Base-by-base conservation (phyloP, 2,888 invertebrate species). In the Eumerus sabulonum region DNA sequence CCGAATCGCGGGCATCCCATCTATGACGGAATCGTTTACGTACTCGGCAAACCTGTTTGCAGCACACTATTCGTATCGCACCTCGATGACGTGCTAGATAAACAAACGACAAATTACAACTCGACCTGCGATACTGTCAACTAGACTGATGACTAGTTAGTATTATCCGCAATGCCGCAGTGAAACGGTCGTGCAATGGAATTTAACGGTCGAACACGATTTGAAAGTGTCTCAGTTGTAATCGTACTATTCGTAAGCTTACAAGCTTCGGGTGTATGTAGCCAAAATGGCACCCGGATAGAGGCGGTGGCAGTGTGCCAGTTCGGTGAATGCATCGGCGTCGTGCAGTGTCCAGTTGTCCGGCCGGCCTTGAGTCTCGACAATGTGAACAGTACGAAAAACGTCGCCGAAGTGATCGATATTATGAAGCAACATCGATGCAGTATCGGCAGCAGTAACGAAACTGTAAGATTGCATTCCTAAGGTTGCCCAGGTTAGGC, bases 11-110 rank as follows among this genome's bases (percentile, higher is more conserved):
- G 50, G 63, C 63, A 62, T 70, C 36, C 70, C 70, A 76, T 64
- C 59, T 66, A 54, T 56, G 56, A 60, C 36, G 54, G 54, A 76
- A 60, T 60, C 57, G 57, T 27, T 53, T 48, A 70, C 45, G 38
- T 56, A 66, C 54, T 59, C 67, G 51, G 27, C 60, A 77, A 77
- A 77, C 77, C 73, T 56, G 77, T 77, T 73, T 67, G 12, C 40
- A 40, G 3, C 40, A 47, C 70, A 48, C 27, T 27, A 27, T 27
- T 7, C 7, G 7, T 7, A n/a, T 27, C 3, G 27, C 27, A 27
- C 27, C 2, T 27, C 27, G 27, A 27, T 27, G 27, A 27, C 27
- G 27, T 27, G 27, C 27, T 2, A 27, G 27, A 27, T 51, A 53
- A 66, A 54, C 38, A 53, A 38, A 48, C 44, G 53, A 59, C 60